These are phyloP conservation scores for Apolygus lucorum DNA, from an alignment of 1,140 invertebrate species.

Conservation along the genomic window DNA sequence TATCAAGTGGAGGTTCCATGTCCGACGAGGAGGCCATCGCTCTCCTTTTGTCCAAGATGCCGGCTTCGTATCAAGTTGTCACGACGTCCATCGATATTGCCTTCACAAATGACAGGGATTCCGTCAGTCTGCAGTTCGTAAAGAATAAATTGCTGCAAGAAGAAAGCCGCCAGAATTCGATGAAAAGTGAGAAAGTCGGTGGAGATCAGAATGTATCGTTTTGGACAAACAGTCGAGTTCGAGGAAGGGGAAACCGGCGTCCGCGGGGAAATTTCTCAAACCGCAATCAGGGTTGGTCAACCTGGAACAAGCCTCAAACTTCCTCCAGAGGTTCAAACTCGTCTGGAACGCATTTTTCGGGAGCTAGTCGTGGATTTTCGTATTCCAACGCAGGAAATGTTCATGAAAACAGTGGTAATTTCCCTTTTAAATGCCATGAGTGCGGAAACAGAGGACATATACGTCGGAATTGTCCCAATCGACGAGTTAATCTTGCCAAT, in stretches of 20 bases:
- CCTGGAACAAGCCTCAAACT: no score
- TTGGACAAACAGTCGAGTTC: neutral
- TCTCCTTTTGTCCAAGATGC: constrained; percentile 10
- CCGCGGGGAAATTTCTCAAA: no score
- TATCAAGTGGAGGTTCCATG: neutral
- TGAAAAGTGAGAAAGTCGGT: neutral
- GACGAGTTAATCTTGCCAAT: no score
- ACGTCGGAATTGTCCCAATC: no score
- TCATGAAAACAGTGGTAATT: no score
- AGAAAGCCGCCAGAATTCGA: constrained; percentile 3
- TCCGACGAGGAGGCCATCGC: neutral
- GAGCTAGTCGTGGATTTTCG: no score
- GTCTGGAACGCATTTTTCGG: no score
- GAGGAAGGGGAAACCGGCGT: constrained; percentile 2
- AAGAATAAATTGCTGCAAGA: constrained; percentile 12
- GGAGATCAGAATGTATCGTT: neutral
- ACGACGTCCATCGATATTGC: constrained; percentile 4
- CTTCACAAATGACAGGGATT: neutral
- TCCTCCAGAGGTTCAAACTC: no score
- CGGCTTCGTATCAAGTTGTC: neutral
- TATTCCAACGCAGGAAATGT: no score
- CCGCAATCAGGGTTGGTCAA: no score
- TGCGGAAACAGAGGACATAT: no score
- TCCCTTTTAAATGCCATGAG: no score
- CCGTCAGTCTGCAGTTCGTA: neutral